Evolutionary conservation across 2,113 vertebrate species (phyloP), one percentile per base, ranked within the genome.

Genomic region (Chamaetylas fuelleborni): DNA sequence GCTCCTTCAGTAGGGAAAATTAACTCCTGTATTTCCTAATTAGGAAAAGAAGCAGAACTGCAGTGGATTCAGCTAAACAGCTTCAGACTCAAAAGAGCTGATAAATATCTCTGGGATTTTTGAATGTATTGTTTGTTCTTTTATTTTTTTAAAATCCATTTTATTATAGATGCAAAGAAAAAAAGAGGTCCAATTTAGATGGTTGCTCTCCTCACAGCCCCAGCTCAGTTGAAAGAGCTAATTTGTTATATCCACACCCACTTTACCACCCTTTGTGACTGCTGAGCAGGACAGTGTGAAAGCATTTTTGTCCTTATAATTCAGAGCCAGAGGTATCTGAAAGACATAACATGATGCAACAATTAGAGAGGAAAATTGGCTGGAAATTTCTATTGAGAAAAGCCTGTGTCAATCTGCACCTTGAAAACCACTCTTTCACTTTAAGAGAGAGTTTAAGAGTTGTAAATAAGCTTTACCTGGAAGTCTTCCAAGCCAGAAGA

Each of bases 21-120:
- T 86, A 79, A 92, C 88, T 93, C 87, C 85, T 88, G 11, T 54
- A 53, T 84, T 96, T 97, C 97, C 97, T 97, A 96, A 96, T 97
- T 96, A 96, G 97, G 97, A 95, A 94, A 93, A 93, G 76, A 86
- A 78, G 11, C 31, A 57, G 72, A 88, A 42, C 54, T 14, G 12
- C 17, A 19, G 25, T 31, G 15, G 34, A 40, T 19, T 36, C 22
- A 80, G 73, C 36, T 87, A 78, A 94, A 60, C 40, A 31, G 17
- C n/a, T 91, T 83, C 95, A 92, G 67, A 36, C 12, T 58, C 45
- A 28, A 81, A 92, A 84, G 71, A 92, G 83, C 28, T 88, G 24
- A 91, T 38, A 93, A 88, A 71, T 53, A 58, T 53, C 61, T 65
- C 38, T 79, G 29, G 14, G 56, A 78, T n/a, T 92, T 76, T 74